Evolutionary conservation across 1,140 invertebrate species (phyloP), one percentile per base, ranked within the genome.

Genomic region (Chelonus insularis): DNA sequence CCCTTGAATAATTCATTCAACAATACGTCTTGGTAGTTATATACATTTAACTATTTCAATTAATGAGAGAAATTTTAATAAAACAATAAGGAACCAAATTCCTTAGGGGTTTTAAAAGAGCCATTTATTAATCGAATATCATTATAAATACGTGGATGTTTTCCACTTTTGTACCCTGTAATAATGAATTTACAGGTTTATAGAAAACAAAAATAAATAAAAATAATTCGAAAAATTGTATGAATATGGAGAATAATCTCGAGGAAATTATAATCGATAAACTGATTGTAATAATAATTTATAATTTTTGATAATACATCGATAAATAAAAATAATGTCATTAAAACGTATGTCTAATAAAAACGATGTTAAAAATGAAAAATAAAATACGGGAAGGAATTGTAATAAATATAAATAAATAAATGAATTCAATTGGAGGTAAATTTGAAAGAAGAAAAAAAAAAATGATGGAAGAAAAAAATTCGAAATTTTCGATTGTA

Each of bases 401-500:
- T 29, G 25, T 29, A 29, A 4, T 29, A 29, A 29, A 29, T 29
- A 29, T 29, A 7, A 29, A 29, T 29, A 29, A 29, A 4, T 4
- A 45, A 57, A 47, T 23, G 9, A 47, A 16, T 12, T 16, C n/a
- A n/a, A n/a, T n/a, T n/a, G n/a, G n/a, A n/a, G n/a, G n/a, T n/a
- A n/a, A n/a, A n/a, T n/a, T n/a, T n/a, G n/a, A 57, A 16, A 20
- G 1, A 25, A 56, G 3, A 2, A 56, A 18, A 29, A 36, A 21
- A 34, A 4, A 52, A 11, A n/a, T 41, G 39, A 12, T n/a, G n/a
- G 39, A 41, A 4, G 39, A 41, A 41, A 41, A 3, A 41, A 41
- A 41, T 16, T 37, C n/a, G 36, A 9, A n/a, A 37, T 37, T n/a
- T 57, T 67, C 36, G 57, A 67, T 65, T 57, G 51, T 62, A 57